These are phyloP conservation scores for Salticus scenicus DNA, from an alignment of 2,888 invertebrate genomes.

Conservation along the genomic window DNA sequence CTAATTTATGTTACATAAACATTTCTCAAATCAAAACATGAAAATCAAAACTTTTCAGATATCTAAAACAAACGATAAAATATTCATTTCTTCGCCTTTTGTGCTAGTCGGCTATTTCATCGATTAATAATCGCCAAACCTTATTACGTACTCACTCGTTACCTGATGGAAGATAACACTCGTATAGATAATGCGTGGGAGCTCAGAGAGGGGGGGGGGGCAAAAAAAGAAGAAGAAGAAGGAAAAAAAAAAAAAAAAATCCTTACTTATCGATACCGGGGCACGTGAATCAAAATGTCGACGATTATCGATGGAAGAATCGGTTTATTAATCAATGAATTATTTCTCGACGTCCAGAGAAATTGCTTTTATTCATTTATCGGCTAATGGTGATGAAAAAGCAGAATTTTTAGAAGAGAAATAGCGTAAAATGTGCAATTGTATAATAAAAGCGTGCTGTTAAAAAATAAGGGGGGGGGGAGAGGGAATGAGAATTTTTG, in stretches of 20 bases:
- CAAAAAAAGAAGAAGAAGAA: too few relatives aligned
- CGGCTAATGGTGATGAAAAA: conserved; percentile 5
- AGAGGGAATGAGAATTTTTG: too few relatives aligned
- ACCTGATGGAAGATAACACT: neutral
- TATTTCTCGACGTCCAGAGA: neutral
- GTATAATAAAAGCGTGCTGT: too few relatives aligned
- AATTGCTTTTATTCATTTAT: conserved; percentile 1
- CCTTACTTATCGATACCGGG: neutral
- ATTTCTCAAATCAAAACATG: too few relatives aligned
- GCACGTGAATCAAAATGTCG: neutral
- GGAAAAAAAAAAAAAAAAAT: too few relatives aligned
- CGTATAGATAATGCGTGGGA: neutral
- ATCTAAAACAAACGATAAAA: too few relatives aligned
- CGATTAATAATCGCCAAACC: neutral
- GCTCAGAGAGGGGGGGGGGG: neutral
- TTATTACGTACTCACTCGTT: neutral
- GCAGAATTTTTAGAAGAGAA: neutral
- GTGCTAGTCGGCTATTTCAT: neutral
- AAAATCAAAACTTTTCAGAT: too few relatives aligned
- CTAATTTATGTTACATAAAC: too few relatives aligned
- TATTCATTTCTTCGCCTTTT: neutral
- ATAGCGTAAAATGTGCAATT: too few relatives aligned
- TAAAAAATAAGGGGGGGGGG: too few relatives aligned
- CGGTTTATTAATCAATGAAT: conserved; percentile 1
- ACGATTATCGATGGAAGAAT: neutral